Base-by-base conservation (phyloP, 2,797 vertebrate genomes). In the Buphagus erythrorhynchus region DNA sequence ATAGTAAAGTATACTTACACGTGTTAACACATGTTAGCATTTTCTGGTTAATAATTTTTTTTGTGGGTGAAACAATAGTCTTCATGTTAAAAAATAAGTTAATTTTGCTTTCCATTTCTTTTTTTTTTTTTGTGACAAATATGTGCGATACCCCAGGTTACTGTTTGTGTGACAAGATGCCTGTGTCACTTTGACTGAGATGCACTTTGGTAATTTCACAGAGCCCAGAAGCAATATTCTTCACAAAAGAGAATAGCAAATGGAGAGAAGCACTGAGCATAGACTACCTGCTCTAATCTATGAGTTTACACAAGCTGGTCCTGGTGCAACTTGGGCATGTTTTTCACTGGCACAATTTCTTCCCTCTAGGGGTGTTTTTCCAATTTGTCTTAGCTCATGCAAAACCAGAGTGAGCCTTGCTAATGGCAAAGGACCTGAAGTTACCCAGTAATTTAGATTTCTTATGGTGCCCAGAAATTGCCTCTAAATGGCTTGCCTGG, bases 11-110 rank as follows among this genome's bases (percentile, higher is more conserved):
- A n/a, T n/a, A n/a, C n/a, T n/a, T n/a, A n/a, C n/a, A n/a, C n/a
- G n/a, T n/a, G 4, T 29, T 65, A 65, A 8, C 0, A 0, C 33
- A 54, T 63, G 3, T 10, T 72, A 61, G 5, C 1, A 0, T 65
- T 78, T 91, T 90, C 42, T 26, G 8, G 4, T 43, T 66, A 86
- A 24, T 54, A 42, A 15, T 15, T 61, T 82, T 51, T 54, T 10
- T 40, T 59, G 22, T 7, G 12, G 19, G 3, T 71, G 24, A 89
- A 78, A 12, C 4, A 51, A 29, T 12, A 52, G 5, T 10, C 13
- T 91, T 73, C 4, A 42, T 58, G 67, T 9, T 0, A 54, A 65
- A 71, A 66, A 35, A 8, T 0, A 24, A 17, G 3, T 22, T 35
- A 68, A 16, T 38, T 65, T 46, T 73, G 8, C 9, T 74, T 88